phyloP scores from a whole-genome alignment of 2,113 vertebrate genomes.

The Spea multiplicata region DNA sequence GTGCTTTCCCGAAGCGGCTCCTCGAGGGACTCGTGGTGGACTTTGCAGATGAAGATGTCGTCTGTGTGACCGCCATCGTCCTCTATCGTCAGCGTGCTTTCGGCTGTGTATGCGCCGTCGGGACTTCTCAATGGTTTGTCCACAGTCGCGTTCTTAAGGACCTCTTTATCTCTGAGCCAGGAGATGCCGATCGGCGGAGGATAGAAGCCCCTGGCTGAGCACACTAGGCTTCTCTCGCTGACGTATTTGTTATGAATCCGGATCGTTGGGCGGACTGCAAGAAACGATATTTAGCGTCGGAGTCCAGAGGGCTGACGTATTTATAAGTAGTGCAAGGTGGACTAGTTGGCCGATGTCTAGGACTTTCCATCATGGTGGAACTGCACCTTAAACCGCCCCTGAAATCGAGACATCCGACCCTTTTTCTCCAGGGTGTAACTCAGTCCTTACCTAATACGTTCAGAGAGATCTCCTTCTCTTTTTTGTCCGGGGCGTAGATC shows the following conservation, averaged over 20 bases:
- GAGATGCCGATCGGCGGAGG: slow-evolving; percentile 1
- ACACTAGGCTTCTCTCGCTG: not conserved
- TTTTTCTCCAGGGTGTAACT: no score
- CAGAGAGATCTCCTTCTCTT: not conserved
- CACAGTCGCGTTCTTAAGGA: not conserved
- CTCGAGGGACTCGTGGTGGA: not conserved
- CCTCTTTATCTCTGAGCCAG: not conserved
- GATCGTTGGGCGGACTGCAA: not conserved
- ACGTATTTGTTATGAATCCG: not conserved
- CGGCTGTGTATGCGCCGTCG: slow-evolving; percentile 2
- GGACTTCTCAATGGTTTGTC: not conserved
- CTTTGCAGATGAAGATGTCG: not conserved
- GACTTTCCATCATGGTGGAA: no score
- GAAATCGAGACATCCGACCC: no score
- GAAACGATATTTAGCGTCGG: not conserved
- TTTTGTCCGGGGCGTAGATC: not conserved
- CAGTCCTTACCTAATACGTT: slow-evolving; percentile 5
- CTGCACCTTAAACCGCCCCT: no score
- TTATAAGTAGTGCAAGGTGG: no score
- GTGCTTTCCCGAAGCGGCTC: not conserved
- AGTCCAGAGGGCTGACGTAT: not conserved
- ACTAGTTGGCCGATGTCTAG: no score
- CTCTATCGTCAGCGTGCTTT: not conserved
- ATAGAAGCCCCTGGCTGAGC: not conserved
- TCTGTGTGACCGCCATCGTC: not conserved